Base-by-base conservation (phyloP, 2,113 vertebrate genomes). In the Bufo gargarizans region DNA sequence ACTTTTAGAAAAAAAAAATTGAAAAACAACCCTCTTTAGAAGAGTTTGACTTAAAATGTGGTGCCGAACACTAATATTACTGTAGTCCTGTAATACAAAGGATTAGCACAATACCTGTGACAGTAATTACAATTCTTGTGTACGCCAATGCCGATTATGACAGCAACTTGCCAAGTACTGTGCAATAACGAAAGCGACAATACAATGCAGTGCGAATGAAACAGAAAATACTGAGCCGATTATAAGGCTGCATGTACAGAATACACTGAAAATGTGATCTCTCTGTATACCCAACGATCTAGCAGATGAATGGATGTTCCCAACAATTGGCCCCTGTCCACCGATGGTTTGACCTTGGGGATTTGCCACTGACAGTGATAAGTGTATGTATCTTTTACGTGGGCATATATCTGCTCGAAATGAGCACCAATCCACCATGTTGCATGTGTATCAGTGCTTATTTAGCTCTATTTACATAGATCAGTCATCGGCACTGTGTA, bases 61-160 rank as follows among this genome's bases (percentile, higher is more conserved):
- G 67, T 33, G 67, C 20, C 2, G n/a, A 71, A 71, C 22, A 13
- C 22, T 71, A 43, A 71, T 71, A 71, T 71, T 71, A 71, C 11
- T 11, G 67, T 13, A 71, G 67, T 71, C 67, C 67, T 4, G 10
- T 43, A 43, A 47, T 74, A 47, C 16, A 74, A 19, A 47, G 19
- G 43, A 47, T 16, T 11, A 17, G 43, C 71, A 19, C 43, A 74
- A 74, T 74, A 17, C 71, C 17, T 74, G 71, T 74, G 71, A 74
- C 71, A 74, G 43, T 47, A 74, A 74, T 74, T 74, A 74, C 71
- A 74, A 74, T 74, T 19, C n/a, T 71, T 33, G 10, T 33, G 67
- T 33, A 13, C 67, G 43, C 71, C 71, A 19, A 47, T 74, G 45
- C 14, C 67, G 12, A 71, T 71, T 43, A 71, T 49, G 71, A 74